Percentiles rank a stretch among this genome's conserved stretches.
Conservation (phyloP, 2,888 invertebrate species). For the Tortricodes alternella region DNA sequence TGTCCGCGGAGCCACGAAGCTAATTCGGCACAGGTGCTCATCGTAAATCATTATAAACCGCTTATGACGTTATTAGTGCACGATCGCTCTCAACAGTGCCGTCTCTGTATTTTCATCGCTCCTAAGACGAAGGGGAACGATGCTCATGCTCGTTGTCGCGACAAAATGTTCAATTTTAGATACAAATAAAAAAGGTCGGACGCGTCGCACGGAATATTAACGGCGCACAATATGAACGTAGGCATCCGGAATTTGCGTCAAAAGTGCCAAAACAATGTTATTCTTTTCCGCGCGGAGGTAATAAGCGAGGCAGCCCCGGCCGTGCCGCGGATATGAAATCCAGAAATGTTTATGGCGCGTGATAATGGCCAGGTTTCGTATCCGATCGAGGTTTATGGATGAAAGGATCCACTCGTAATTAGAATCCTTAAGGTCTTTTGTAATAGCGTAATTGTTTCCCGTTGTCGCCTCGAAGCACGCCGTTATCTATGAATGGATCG, state of each 20-base stretch:
- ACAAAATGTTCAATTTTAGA: conserved; percentile 83
- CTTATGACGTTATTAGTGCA: conserved; percentile 58
- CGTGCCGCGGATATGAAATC: conserved; percentile 80
- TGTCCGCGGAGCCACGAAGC: conserved; percentile 32
- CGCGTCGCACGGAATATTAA: conserved; percentile 80
- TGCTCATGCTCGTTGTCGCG: conserved; percentile 75
- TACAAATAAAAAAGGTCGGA: conserved; percentile 83
- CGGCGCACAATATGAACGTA: conserved; percentile 81
- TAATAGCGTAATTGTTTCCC: conserved; percentile 75
- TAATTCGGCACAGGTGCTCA: conserved; percentile 42
- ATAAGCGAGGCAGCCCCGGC: conserved; percentile 72
- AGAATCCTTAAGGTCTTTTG: conserved; percentile 75
- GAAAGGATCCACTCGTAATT: conserved; percentile 72
- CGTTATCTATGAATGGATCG: conserved; percentile 70
- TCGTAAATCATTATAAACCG: conserved; percentile 26
- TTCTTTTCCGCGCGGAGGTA: conserved; percentile 79
- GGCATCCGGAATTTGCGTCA: conserved; percentile 80
- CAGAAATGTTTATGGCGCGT: conserved; percentile 77
- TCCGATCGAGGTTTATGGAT: conserved; percentile 73
- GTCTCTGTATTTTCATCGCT: conserved; percentile 74
- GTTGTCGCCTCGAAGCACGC: conserved; percentile 65
- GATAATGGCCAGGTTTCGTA: conserved; percentile 72
- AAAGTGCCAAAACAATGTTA: conserved; percentile 81
- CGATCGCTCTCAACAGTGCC: conserved; percentile 58
- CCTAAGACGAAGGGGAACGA: conserved; percentile 65